Conservation (phyloP, 2,113 vertebrate genomes). For the Strix aluco region DNA sequence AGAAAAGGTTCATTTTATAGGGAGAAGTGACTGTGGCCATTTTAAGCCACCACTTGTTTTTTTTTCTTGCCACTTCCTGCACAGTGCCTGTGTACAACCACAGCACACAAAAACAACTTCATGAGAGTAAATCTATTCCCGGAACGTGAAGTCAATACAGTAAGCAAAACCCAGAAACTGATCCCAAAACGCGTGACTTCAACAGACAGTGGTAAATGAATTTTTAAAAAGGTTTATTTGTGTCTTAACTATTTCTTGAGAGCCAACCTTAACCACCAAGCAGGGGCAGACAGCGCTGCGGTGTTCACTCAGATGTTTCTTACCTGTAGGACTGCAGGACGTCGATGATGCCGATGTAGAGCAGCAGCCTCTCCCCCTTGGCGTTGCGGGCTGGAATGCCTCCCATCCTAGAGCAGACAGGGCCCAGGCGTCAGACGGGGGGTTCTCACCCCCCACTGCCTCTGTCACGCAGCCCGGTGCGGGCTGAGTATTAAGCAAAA, state of each 20-base stretch:
- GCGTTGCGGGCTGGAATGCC: conserved; percentile 89
- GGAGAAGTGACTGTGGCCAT: not conserved
- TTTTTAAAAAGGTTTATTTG: not conserved
- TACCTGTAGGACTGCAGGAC: conserved; percentile 95
- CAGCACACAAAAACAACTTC: not conserved
- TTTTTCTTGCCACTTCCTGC: not conserved
- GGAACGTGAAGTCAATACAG: not conserved
- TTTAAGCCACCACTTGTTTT: not conserved
- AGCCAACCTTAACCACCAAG: not conserved
- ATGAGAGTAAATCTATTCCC: rapidly evolving
- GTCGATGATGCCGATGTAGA: conserved; percentile 95
- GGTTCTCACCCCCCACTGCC: not conserved
- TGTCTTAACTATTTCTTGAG: not conserved
- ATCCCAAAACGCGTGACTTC: not conserved
- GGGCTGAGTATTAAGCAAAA: not conserved
- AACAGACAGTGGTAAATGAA: not conserved
- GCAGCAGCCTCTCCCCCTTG: conserved; percentile 89
- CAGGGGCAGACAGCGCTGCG: not conserved
- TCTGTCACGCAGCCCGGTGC: not conserved
- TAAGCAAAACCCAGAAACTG: not conserved
- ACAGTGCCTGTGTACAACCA: not conserved
- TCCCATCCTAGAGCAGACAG: conserved; percentile 82
- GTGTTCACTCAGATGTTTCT: not conserved
- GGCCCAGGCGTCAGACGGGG: not conserved
- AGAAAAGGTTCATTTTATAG: not conserved